Evolutionary conservation across 2,797 vertebrate genomes (phyloP).

Genomic region (Chaetodon trifasciatus): DNA sequence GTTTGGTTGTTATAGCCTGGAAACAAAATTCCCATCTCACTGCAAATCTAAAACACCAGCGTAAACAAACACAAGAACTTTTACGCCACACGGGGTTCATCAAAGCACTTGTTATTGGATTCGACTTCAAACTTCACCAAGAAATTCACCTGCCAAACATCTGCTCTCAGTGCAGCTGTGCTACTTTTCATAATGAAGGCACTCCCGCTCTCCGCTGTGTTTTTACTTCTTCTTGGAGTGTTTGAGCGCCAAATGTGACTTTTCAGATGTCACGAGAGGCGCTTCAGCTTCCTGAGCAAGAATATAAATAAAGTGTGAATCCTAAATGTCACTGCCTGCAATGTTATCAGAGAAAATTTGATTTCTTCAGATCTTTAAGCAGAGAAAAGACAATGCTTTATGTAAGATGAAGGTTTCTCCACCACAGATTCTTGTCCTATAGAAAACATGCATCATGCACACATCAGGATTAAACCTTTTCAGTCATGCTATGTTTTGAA

Average conservation of each 20-base stretch:
- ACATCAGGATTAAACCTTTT: not conserved
- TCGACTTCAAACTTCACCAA: conserved; percentile 43
- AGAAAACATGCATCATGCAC: not conserved
- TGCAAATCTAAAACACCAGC: conserved; percentile 8
- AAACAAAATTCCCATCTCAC: not conserved
- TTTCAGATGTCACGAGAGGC: not conserved
- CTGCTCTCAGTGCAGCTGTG: conserved; percentile 48
- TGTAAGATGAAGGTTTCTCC: not conserved
- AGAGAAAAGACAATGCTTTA: not conserved
- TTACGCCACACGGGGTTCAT: conserved; percentile 5
- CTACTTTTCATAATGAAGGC: conserved; percentile 36
- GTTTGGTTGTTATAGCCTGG: not conserved
- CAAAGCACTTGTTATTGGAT: conserved; percentile 46
- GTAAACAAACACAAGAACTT: conserved; percentile 11
- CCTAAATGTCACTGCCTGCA: not conserved
- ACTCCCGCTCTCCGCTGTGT: not conserved
- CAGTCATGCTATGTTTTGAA: not conserved
- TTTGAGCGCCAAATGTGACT: not conserved
- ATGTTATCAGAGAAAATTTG: not conserved
- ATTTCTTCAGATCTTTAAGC: not conserved
- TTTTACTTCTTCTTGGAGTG: not conserved
- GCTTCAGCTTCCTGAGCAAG: not conserved
- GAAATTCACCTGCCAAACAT: conserved; percentile 50
- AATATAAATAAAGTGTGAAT: not conserved
- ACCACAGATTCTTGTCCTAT: not conserved